Percentiles rank a stretch among this genome's conserved stretches.
Evolutionary conservation across 2,797 vertebrate species (phyloP).

Genomic region (Trachurus trachurus): DNA sequence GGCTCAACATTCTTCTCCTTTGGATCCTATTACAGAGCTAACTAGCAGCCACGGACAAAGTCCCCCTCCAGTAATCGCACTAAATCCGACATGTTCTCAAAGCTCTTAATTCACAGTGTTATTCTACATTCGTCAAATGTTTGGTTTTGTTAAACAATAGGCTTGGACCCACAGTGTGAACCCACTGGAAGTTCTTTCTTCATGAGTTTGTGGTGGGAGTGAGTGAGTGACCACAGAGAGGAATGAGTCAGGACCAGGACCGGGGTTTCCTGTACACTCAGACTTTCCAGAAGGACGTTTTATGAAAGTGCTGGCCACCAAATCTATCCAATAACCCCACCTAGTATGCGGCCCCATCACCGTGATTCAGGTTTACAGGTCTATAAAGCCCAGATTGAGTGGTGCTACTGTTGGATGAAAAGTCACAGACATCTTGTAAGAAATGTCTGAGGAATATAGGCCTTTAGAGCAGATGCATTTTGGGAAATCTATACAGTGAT

Average conservation of each 20-base stretch:
- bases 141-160: slow-evolving; percentile 61
- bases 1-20: slow-evolving; percentile 69
- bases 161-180: slow-evolving; percentile 42
- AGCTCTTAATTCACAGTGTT: slow-evolving; percentile 45
- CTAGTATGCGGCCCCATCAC: slow-evolving; percentile 12
- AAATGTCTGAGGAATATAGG: not conserved
- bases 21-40: slow-evolving; percentile 64
- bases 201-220: slow-evolving; percentile 46
- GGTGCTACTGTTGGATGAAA: slow-evolving; percentile 5
- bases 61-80: slow-evolving; percentile 45
- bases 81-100: slow-evolving; percentile 61
- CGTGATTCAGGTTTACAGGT: slow-evolving; percentile 12
- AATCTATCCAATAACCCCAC: slow-evolving; percentile 35
- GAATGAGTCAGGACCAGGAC: slow-evolving; percentile 51
- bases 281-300: slow-evolving; percentile 57
- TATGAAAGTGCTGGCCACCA: slow-evolving; percentile 33
- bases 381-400: not conserved
- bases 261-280: slow-evolving; percentile 66
- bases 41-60: slow-evolving; percentile 61
- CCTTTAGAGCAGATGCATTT: not conserved
- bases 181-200: slow-evolving; percentile 42
- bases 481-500: not conserved
- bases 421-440: not conserved
- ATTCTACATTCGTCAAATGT: slow-evolving; percentile 51
- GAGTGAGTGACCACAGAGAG: slow-evolving; percentile 55